Percentiles rank a stretch among this genome's conserved stretches.
Conservation (phyloP, 2,113 vertebrate genomes). For the Silurus asotus region DNA sequence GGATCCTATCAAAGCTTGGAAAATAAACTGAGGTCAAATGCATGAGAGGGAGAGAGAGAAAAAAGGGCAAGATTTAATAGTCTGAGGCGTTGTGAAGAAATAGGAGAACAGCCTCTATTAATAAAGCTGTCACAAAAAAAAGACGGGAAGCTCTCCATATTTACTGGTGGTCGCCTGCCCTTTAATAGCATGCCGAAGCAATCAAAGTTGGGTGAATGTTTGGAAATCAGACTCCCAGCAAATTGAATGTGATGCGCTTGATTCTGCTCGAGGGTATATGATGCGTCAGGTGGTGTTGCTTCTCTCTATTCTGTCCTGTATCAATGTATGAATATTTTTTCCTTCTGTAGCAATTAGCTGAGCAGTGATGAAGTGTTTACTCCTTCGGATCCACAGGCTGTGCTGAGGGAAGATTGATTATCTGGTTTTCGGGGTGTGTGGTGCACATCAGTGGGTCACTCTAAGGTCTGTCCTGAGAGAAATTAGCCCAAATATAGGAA, state of each 20-base stretch:
- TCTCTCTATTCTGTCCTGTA: background rate
- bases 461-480: background rate
- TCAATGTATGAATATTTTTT: background rate
- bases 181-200: background rate
- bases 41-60: background rate
- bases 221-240: background rate
- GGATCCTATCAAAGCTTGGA: background rate
- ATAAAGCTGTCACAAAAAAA: slow-evolving; percentile 14
- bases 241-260: background rate
- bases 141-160: background rate
- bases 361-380: background rate
- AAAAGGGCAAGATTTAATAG: background rate
- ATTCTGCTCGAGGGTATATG: background rate
- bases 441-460: background rate
- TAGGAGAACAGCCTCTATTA: background rate
- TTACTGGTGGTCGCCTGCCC: background rate
- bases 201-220: background rate
- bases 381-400: background rate
- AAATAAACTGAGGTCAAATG: slow-evolving; percentile 12
- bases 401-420: background rate
- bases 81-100: background rate
- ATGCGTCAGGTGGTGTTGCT: background rate
- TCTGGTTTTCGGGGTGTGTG: background rate
- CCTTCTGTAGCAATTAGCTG: background rate
- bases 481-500: background rate